Percentiles rank a stretch among this genome's conserved stretches.
Conservation (phyloP, 2,113 vertebrate genomes). For the Thryonomys swinderianus region DNA sequence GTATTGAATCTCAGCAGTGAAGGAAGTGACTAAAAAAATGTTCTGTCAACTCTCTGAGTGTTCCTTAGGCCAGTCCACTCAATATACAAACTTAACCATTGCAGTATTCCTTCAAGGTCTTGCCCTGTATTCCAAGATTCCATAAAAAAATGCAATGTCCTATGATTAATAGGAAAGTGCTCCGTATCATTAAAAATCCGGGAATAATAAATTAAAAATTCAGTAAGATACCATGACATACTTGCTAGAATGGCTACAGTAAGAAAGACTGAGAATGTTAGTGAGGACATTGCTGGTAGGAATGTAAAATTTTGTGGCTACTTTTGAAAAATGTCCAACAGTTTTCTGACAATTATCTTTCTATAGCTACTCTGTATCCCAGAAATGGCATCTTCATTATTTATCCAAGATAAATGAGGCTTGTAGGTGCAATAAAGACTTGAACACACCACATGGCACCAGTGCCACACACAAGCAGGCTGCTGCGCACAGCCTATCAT, state of each 20-base stretch:
- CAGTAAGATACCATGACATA: not conserved
- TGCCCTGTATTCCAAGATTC: not conserved
- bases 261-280: not conserved
- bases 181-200: not conserved
- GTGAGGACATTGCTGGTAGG: not conserved
- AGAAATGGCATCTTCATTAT: not conserved
- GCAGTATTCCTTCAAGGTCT: not conserved
- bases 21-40: not conserved
- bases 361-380: not conserved
- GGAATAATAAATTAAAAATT: constrained; percentile 37
- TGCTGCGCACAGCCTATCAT: not conserved
- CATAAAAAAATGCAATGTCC: not conserved
- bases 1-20: not conserved
- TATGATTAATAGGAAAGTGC: not conserved
- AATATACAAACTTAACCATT: not conserved
- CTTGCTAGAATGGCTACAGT: not conserved
- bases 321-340: not conserved
- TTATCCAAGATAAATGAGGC: constrained; percentile 38
- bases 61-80: not conserved
- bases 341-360: not conserved
- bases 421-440: not conserved
- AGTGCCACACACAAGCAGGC: not conserved
- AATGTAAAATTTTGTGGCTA: constrained; percentile 6
- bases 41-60: not conserved
- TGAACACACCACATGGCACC: not conserved